Percentiles rank a stretch among this genome's conserved stretches.
phyloP scores from a whole-genome alignment of 2,113 vertebrate genomes.

The Gobiocypris rarus region DNA sequence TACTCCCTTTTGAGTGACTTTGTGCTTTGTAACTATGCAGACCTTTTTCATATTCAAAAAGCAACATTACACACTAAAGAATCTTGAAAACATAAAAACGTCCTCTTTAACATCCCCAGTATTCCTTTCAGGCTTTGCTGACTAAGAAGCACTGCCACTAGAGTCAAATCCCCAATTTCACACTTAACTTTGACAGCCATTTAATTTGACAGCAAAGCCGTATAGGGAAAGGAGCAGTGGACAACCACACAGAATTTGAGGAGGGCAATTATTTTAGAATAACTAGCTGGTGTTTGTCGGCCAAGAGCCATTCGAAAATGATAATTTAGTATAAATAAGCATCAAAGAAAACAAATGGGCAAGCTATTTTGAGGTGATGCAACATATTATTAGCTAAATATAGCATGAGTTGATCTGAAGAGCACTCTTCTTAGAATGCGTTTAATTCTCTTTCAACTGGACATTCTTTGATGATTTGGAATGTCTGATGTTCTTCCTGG shows the following conservation, averaged over 20 bases:
- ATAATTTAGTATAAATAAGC: constrained; percentile 25
- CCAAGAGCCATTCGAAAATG: constrained; percentile 33
- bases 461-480: constrained; percentile 41
- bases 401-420: neutral
- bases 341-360: constrained; percentile 19
- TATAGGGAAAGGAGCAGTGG: constrained; percentile 3
- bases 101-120: too few species aligned
- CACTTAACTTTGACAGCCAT: constrained; percentile 22
- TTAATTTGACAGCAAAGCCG: constrained; percentile 29
- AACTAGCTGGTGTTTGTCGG: neutral
- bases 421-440: neutral
- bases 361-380: constrained; percentile 1
- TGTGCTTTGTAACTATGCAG: too few species aligned
- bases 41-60: too few species aligned
- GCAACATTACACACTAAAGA: neutral
- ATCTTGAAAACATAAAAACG: neutral
- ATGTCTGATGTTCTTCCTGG: constrained; percentile 21
- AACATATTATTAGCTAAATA: constrained; percentile 17
- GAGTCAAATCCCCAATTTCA: neutral
- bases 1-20: neutral
- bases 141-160: neutral
- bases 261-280: constrained; percentile 44
- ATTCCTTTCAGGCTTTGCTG: constrained; percentile 17
- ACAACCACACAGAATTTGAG: constrained; percentile 31
- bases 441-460: neutral